Base-by-base conservation (phyloP, 2,797 vertebrate species). In the Rhinogobio ventralis region DNA sequence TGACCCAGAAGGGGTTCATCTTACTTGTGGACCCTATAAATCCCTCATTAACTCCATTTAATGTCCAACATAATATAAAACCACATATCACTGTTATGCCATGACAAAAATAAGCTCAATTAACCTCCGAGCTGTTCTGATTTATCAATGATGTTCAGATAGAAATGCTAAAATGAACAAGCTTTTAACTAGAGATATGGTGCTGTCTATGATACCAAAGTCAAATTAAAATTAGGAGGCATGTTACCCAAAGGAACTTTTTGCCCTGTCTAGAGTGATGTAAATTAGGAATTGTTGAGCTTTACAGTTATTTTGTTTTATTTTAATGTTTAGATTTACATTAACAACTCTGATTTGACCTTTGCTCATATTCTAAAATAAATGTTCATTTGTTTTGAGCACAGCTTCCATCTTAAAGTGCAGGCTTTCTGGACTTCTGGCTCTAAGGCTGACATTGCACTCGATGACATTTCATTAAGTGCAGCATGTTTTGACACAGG, bases 401-500 rank as follows among this genome's bases (percentile, higher is more conserved):
- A n/a, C 91, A 98, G 97, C 91, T 98, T 98, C 91, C 93, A 90
- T 1, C 85, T 98, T 42, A 95, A 94, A 79, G 89, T 98, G 81
- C 91, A 93, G 36, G 96, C 95, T 23, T 89, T 90, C 68, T 98
- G 97, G 97, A 90, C 77, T 76, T 92, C 91, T 88, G 95, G 95
- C 91, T 96, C 97, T 81, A 91, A 86, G 68, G 96, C 96, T 83
- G 96, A 96, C 86, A 89, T 98, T 19, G 96, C 96, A 62, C 33
- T 98, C 0, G 97, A 98, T 93, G 94, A 96, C 45, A 94, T 97
- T 73, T 94, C 96, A 0, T 89, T 98, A 78, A 95, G 95, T 85
- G 93, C 94, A 28, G 90, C 95, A 72, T 98, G 97, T 92, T 97
- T 96, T 84, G 81, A 88, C 74, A 89, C 93, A 2, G 96, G 97